Conservation (phyloP, 2,797 vertebrate species). For the Cossypha dichroa region DNA sequence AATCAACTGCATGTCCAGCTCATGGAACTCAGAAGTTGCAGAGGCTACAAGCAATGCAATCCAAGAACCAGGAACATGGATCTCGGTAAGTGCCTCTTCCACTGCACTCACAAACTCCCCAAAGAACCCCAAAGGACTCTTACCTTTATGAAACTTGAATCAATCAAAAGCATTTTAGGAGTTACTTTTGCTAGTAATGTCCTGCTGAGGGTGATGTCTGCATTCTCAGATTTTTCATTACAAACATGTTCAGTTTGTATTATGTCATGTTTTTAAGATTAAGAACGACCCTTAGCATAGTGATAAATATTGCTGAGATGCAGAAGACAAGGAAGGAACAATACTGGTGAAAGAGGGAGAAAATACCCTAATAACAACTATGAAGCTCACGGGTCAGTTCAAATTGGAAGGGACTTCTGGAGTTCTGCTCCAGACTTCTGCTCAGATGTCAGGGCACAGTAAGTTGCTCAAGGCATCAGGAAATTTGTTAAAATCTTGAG, state of each 20-base stretch:
- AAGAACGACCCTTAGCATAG: neutral
- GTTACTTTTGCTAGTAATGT: neutral
- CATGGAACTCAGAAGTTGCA: constrained; percentile 93
- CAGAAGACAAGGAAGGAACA: neutral
- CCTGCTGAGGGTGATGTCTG: neutral
- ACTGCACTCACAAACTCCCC: neutral
- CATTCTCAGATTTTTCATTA: neutral
- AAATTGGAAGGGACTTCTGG: neutral
- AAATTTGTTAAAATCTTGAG: neutral
- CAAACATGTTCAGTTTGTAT: neutral
- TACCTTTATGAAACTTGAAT: neutral
- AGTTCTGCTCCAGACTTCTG: neutral
- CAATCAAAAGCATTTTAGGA: neutral
- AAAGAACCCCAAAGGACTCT: neutral
- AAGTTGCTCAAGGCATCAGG: neutral
- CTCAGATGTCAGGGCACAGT: neutral
- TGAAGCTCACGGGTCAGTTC: neutral
- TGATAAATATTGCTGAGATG: neutral
- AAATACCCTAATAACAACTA: neutral
- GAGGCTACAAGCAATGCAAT: constrained; percentile 93
- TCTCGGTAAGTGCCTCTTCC: constrained; percentile 76
- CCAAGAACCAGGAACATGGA: constrained; percentile 89
- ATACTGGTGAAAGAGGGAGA: neutral
- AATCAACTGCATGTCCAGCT: constrained; percentile 91
- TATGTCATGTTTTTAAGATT: neutral